Conservation (phyloP, 2,888 invertebrate species). For the Heliconius ismenius region DNA sequence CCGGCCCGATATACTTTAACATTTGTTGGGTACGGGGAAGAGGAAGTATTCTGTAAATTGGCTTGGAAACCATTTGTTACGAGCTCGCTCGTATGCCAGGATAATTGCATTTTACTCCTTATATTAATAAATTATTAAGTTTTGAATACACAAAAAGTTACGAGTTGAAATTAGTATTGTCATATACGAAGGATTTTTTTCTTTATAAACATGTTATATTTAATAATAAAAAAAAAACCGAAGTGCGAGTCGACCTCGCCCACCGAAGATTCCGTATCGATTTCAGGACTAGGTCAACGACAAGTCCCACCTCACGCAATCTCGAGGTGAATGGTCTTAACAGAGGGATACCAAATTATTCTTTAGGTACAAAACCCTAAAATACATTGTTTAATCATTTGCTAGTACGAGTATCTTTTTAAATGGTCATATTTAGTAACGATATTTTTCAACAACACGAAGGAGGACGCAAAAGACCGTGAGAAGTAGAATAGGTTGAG, state of each 20-base stretch:
- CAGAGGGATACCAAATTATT: too few relatives aligned
- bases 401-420: neutral
- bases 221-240: neutral
- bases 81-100: neutral
- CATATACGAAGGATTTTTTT: neutral
- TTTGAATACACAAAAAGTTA: constrained; percentile 1
- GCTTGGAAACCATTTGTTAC: constrained; percentile 8
- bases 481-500: too few relatives aligned
- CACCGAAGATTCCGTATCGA: too few relatives aligned
- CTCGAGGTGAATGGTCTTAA: too few relatives aligned
- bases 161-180: neutral
- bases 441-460: neutral
- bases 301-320: too few relatives aligned
- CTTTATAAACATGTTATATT: neutral
- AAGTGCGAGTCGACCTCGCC: too few relatives aligned
- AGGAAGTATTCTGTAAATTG: constrained; percentile 4
- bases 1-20: neutral
- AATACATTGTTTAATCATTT: neutral
- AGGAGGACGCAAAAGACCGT: too few relatives aligned
- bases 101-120: constrained; percentile 11
- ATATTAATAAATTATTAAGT: constrained; percentile 2
- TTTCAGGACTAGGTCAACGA: too few relatives aligned
- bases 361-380: too few relatives aligned
- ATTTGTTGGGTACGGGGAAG: neutral
- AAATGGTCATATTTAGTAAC: neutral